Evolutionary conservation across 2,888 invertebrate genomes (phyloP).

Genomic region (Agrochola lychnidis): DNA sequence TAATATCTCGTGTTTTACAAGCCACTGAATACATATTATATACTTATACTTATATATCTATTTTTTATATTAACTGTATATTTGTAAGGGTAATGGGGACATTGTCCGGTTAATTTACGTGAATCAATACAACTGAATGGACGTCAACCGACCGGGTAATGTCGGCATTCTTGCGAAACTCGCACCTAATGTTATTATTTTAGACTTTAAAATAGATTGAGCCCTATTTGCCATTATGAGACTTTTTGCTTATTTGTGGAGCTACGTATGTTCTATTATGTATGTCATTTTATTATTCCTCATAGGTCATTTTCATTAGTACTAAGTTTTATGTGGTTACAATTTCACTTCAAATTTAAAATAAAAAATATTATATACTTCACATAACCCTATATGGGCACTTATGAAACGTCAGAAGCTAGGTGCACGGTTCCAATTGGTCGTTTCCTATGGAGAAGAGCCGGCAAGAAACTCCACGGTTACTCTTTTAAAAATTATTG

Average conservation of each 20-base stretch:
- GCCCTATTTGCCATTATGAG: background rate
- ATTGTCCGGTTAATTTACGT: conserved; percentile 29
- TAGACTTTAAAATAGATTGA: conserved; percentile 39
- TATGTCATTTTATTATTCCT: background rate
- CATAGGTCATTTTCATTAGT: background rate
- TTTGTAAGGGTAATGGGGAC: conserved; percentile 13
- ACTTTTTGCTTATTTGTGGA: background rate
- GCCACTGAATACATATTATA: conserved; percentile 33
- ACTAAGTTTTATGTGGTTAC: background rate
- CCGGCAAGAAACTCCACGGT: background rate
- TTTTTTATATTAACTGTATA: conserved; percentile 34
- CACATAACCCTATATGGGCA: background rate
- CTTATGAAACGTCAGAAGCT: background rate
- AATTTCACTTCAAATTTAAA: background rate
- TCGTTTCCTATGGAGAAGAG: background rate
- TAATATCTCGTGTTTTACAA: conserved; percentile 28
- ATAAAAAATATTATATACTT: background rate
- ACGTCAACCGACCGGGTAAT: conserved; percentile 23
- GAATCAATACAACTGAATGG: conserved; percentile 58
- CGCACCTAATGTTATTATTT: conserved; percentile 39
- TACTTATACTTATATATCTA: conserved; percentile 29
- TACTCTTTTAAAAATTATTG: background rate
- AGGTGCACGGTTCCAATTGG: no score
- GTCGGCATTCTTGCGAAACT: conserved; percentile 14
- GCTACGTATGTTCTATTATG: background rate